phyloP scores from a whole-genome alignment of 53 echinoderm and acorn worm species.

The Astropecten irregularis region DNA sequence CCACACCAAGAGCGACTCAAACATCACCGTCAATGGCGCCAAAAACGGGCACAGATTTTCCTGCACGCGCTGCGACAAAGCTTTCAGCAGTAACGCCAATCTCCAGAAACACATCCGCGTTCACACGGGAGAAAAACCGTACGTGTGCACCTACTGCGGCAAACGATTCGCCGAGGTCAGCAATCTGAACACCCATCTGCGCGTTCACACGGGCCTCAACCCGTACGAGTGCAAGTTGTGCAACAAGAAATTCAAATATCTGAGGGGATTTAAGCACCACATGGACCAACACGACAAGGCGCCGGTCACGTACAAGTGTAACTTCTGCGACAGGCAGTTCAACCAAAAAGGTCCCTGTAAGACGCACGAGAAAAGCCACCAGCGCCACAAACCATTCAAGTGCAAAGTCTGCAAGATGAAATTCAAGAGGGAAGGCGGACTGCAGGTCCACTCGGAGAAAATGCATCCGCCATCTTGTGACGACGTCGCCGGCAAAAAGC shows the following conservation, averaged over 20 bases:
- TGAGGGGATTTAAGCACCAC: constrained; percentile 35
- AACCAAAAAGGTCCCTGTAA: constrained; percentile 24
- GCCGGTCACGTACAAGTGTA: constrained; percentile 27
- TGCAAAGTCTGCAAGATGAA: constrained; percentile 31
- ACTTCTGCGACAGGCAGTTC: constrained; percentile 31
- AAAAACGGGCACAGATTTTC: background rate
- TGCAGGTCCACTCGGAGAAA: constrained; percentile 15
- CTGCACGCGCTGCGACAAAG: constrained; percentile 14
- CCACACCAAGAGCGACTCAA: no score
- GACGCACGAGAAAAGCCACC: constrained; percentile 41
- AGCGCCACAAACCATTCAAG: constrained; percentile 4
- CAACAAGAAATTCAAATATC: background rate
- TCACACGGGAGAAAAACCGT: constrained; percentile 45
- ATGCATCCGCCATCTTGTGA: background rate
- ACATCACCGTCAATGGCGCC: no score
- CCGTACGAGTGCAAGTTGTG: constrained; percentile 15
- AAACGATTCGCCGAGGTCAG: constrained; percentile 17
- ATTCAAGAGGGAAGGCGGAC: constrained; percentile 46
- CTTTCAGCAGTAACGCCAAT: constrained; percentile 17
- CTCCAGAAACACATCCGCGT: constrained; percentile 18
- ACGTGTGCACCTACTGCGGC: constrained; percentile 13
- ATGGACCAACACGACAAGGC: background rate
- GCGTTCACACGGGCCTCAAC: constrained; percentile 41
- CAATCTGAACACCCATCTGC: constrained; percentile 40
- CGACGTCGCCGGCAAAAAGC: background rate